Conservation (phyloP, 1,140 invertebrate species). For the Trachelipus rathkii region DNA sequence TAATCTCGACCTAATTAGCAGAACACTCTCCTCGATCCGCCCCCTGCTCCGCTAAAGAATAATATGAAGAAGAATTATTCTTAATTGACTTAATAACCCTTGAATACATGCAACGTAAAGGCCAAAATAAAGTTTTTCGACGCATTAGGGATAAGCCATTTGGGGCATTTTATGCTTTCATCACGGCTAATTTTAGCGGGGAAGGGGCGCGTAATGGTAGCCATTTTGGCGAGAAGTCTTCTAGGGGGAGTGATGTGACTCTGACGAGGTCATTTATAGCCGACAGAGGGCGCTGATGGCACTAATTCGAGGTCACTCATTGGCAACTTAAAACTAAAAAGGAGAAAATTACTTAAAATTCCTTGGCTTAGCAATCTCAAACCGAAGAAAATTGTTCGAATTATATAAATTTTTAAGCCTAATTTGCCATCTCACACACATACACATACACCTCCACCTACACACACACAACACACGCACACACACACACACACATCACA, state of each 20-base stretch:
- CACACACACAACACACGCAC: slow-evolving; percentile 5
- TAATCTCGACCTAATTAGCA: slow-evolving; percentile 44
- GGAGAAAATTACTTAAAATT: not conserved
- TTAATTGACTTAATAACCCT: not conserved
- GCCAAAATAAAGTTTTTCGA: not conserved
- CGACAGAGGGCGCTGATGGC: slow-evolving; percentile 12
- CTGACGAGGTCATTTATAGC: slow-evolving; percentile 32
- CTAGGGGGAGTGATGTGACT: slow-evolving; percentile 31
- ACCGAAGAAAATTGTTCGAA: no score
- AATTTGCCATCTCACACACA: no score
- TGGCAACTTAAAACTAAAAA: not conserved
- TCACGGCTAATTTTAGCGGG: slow-evolving; percentile 42
- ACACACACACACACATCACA: slow-evolving; percentile 25
- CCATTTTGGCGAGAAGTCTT: slow-evolving; percentile 42
- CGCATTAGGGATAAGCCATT: slow-evolving; percentile 16
- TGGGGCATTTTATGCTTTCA: slow-evolving; percentile 16
- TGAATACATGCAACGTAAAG: not conserved
- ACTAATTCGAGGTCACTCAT: slow-evolving; percentile 18
- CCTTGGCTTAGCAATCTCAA: no score
- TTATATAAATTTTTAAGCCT: no score
- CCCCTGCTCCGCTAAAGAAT: slow-evolving; percentile 26
- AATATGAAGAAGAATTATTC: not conserved
- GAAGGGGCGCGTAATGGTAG: slow-evolving; percentile 40
- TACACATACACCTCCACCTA: not conserved
- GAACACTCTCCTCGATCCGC: slow-evolving; percentile 42